Percentiles rank a stretch among this genome's conserved stretches.
These are phyloP conservation scores for Drosophila pseudoananassae DNA, from an alignment of 1,140 invertebrate species.

Conservation along the genomic window DNA sequence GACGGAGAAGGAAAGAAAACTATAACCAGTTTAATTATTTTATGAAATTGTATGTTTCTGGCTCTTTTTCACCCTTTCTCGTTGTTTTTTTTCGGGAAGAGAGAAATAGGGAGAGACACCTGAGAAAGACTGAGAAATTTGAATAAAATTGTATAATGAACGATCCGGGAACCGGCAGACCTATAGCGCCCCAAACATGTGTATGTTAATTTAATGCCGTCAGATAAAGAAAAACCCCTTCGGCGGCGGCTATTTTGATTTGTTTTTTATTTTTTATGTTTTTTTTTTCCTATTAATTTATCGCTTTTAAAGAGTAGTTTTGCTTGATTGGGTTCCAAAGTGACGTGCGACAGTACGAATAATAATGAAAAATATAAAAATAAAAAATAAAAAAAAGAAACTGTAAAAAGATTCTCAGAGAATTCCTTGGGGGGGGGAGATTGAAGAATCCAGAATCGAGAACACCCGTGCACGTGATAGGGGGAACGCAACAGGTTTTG, in stretches of 20 bases:
- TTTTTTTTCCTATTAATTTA: conserved; percentile 12
- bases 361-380: conserved; percentile 7
- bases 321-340: conserved; percentile 52
- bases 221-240: conserved; percentile 49
- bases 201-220: conserved; percentile 45
- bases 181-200: conserved; percentile 22
- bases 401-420: conserved; percentile 7
- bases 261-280: conserved; percentile 9
- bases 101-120: conserved; percentile 4
- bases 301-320: conserved; percentile 33
- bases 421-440: conserved; percentile 11
- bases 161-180: conserved; percentile 20
- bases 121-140: conserved; percentile 58
- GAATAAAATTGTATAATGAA: conserved; percentile 77
- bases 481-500: conserved; percentile 57
- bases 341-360: conserved; percentile 30
- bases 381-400: conserved; percentile 15
- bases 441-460: neutral
- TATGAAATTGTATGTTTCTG: conserved; percentile 67
- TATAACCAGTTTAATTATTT: conserved; percentile 82
- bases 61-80: conserved; percentile 35
- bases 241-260: conserved; percentile 54
- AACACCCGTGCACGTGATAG: conserved; percentile 25
- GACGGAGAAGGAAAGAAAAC: conserved; percentile 24
- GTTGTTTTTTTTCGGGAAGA: conserved; percentile 1